phyloP scores from a whole-genome alignment of 2,888 invertebrate genomes.

The Idaea aversata region DNA sequence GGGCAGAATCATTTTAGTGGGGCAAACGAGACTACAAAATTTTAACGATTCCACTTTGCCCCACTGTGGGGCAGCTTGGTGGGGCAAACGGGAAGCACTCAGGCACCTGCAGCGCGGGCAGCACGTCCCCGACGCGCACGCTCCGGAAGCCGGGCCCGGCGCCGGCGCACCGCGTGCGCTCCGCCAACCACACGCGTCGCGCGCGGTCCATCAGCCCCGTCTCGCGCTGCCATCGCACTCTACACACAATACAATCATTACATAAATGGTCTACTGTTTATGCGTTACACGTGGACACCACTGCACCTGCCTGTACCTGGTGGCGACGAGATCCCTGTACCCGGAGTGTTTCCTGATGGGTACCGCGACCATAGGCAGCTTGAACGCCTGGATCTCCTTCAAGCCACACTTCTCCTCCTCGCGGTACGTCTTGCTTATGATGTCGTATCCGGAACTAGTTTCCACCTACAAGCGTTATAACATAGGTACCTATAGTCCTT shows the following conservation, averaged over 20 bases:
- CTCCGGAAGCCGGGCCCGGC: slow-evolving; percentile 74
- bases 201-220: slow-evolving; percentile 75
- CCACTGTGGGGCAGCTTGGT: no score
- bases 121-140: slow-evolving; percentile 76
- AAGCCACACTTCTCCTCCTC: slow-evolving; percentile 83
- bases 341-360: slow-evolving; percentile 79
- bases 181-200: slow-evolving; percentile 77
- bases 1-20: no score
- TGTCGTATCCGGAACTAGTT: slow-evolving; percentile 79
- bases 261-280: neutral
- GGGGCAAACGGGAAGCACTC: no score
- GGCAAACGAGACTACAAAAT: no score
- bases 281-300: no score
- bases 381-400: slow-evolving; percentile 80
- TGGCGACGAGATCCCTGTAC: slow-evolving; percentile 77
- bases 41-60: no score
- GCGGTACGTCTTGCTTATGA: slow-evolving; percentile 81
- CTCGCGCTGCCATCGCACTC: slow-evolving; percentile 82
- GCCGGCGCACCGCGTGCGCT: slow-evolving; percentile 75
- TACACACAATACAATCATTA: slow-evolving; percentile 31
- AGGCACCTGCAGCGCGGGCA: slow-evolving; percentile 67
- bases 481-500: neutral
- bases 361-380: slow-evolving; percentile 77
- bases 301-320: slow-evolving; percentile 43
- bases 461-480: slow-evolving; percentile 61